These are phyloP conservation scores for Zaprionus lachaisei DNA, from an alignment of 1,140 invertebrate species.

Conservation along the genomic window DNA sequence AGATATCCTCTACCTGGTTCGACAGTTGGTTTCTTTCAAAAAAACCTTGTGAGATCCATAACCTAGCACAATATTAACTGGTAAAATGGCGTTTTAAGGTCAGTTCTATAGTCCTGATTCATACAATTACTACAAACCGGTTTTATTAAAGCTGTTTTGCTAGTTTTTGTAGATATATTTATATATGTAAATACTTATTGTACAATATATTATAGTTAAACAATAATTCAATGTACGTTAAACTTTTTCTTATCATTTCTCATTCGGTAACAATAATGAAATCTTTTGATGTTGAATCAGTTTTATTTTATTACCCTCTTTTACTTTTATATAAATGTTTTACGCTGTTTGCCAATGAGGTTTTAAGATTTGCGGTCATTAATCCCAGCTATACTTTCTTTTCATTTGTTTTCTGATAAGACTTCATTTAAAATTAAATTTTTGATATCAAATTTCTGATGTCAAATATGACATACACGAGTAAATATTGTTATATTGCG, in stretches of 20 bases:
- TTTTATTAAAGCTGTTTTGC: background rate
- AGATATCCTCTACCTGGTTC: background rate
- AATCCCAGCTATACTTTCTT: slow-evolving; percentile 1
- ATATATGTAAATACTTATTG: background rate
- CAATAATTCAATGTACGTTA: background rate
- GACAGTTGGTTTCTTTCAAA: background rate
- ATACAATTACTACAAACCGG: background rate
- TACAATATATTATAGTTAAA: background rate
- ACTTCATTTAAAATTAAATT: background rate
- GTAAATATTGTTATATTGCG: no score
- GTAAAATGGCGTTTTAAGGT: background rate
- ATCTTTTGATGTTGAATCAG: background rate
- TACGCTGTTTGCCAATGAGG: background rate
- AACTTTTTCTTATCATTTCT: background rate
- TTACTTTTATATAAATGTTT: background rate
- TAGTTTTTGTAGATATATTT: background rate
- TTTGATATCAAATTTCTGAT: no score
- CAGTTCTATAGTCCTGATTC: background rate
- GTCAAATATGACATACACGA: no score
- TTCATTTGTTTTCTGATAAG: slow-evolving; percentile 6
- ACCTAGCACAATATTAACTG: background rate
- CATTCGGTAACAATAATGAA: background rate
- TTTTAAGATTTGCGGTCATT: slow-evolving; percentile 6
- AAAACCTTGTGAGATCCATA: background rate
- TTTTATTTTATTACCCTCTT: background rate